phyloP scores from a whole-genome alignment of 1,140 invertebrate genomes.

The Augochlora pura region DNA sequence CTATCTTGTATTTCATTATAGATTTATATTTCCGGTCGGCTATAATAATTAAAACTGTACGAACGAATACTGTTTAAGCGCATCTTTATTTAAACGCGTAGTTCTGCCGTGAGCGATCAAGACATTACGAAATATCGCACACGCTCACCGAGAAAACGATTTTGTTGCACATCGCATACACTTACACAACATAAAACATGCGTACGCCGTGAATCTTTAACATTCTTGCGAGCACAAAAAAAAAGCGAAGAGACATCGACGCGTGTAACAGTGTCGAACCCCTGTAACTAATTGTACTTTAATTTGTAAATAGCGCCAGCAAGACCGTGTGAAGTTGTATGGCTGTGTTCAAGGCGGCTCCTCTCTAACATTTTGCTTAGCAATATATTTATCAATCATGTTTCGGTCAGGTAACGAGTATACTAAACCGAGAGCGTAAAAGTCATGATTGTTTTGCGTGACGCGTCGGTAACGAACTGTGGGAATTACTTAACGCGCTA shows the following conservation, averaged over 20 bases:
- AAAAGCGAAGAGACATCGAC: no score
- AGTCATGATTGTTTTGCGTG: background rate
- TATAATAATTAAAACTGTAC: conserved; percentile 36
- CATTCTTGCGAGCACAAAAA: conserved; percentile 22
- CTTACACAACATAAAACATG: no score
- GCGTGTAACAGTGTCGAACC: background rate
- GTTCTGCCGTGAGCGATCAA: background rate
- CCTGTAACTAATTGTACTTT: conserved; percentile 40
- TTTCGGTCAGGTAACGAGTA: background rate
- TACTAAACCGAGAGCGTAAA: background rate
- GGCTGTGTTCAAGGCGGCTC: conserved; percentile 26
- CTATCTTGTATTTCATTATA: conserved; percentile 5
- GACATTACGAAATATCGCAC: background rate
- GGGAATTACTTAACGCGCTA: conserved; percentile 21
- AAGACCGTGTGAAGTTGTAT: background rate
- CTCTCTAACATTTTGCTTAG: conserved; percentile 34
- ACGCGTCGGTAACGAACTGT: background rate
- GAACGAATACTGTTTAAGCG: conserved; percentile 8
- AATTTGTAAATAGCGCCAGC: conserved; percentile 35
- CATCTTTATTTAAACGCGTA: conserved; percentile 28
- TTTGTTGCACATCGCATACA: background rate
- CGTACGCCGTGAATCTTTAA: background rate
- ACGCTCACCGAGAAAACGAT: background rate
- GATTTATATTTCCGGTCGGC: conserved; percentile 21
- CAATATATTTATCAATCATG: conserved; percentile 30